phyloP scores from a whole-genome alignment of 2,888 invertebrate species.

The Agriotes lineatus region DNA sequence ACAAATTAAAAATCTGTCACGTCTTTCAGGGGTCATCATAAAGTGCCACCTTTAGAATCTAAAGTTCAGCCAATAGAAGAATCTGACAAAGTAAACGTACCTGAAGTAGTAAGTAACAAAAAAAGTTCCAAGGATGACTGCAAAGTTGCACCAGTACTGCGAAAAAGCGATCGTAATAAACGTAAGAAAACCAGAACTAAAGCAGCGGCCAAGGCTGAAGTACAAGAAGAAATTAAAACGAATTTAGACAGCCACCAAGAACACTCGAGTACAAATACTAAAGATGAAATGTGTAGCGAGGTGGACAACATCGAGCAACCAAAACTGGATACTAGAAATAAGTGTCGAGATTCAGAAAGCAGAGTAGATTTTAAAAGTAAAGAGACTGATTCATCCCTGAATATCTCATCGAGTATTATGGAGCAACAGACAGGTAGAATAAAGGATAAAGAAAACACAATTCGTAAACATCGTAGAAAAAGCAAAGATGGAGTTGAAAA shows the following conservation, averaged over 20 bases:
- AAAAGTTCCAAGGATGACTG: neutral
- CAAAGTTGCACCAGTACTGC: slow-evolving; percentile 15
- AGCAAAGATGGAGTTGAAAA: slow-evolving; percentile 36
- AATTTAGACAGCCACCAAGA: neutral
- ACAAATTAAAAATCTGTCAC: too few species aligned
- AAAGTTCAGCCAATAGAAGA: neutral
- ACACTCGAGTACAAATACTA: neutral
- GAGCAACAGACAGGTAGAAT: neutral
- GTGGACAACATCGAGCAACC: too few species aligned
- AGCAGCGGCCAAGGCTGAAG: slow-evolving; percentile 26
- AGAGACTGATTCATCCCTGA: too few species aligned
- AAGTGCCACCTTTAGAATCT: neutral
- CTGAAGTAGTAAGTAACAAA: slow-evolving; percentile 27
- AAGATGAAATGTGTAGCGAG: too few species aligned
- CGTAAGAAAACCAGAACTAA: slow-evolving; percentile 45
- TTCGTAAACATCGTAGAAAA: slow-evolving; percentile 38
- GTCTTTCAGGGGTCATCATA: slow-evolving; percentile 12
- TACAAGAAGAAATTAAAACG: slow-evolving; percentile 26
- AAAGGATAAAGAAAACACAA: slow-evolving; percentile 37
- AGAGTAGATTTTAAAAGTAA: slow-evolving; percentile 1
- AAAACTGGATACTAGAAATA: neutral
- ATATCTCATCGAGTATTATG: too few species aligned
- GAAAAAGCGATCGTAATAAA: slow-evolving; percentile 26
- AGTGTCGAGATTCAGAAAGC: too few species aligned
- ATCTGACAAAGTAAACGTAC: slow-evolving; percentile 8